These are phyloP conservation scores for Pseudochirops corinnae DNA, from an alignment of 2,797 vertebrate species.

Conservation along the genomic window DNA sequence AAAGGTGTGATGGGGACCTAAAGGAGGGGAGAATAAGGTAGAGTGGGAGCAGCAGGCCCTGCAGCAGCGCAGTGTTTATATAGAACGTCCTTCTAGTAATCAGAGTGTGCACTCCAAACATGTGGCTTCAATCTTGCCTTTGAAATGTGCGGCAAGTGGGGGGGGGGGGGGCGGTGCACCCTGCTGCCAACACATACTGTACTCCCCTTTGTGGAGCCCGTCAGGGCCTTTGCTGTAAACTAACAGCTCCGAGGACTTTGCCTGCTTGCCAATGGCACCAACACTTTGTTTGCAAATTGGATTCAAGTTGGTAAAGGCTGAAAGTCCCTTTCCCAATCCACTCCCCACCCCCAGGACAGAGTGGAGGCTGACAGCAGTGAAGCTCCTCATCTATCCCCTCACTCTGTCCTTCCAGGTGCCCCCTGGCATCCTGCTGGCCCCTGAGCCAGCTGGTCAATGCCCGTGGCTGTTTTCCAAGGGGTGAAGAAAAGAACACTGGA, in stretches of 20 bases:
- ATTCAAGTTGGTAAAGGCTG: conserved; percentile 65
- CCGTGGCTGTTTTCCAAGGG: neutral
- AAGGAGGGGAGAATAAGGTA: conserved; percentile 51
- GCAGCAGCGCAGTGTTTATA: neutral
- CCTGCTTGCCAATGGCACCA: conserved; percentile 58
- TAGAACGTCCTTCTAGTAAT: conserved; percentile 53
- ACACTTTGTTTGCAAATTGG: conserved; percentile 60
- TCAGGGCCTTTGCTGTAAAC: conserved; percentile 1
- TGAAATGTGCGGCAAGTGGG: conserved; percentile 45
- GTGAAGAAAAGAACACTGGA: neutral
- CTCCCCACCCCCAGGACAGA: accelerated
- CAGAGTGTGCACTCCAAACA: conserved; percentile 62
- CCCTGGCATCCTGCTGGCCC: neutral
- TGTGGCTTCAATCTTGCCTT: conserved; percentile 78
- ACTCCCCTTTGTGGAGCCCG: conserved; percentile 55
- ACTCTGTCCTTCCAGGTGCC: neutral
- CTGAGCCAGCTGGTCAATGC: neutral
- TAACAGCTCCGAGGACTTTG: conserved; percentile 30
- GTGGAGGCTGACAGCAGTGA: accelerated
- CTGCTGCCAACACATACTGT: conserved; percentile 40
- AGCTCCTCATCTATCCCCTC: neutral
- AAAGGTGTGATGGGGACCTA: neutral
- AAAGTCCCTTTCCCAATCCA: neutral
- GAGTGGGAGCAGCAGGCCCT: conserved; percentile 51
- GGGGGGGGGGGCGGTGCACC: neutral